Conservation (phyloP, 2,113 vertebrate genomes). For the Danionella cerebrum region DNA sequence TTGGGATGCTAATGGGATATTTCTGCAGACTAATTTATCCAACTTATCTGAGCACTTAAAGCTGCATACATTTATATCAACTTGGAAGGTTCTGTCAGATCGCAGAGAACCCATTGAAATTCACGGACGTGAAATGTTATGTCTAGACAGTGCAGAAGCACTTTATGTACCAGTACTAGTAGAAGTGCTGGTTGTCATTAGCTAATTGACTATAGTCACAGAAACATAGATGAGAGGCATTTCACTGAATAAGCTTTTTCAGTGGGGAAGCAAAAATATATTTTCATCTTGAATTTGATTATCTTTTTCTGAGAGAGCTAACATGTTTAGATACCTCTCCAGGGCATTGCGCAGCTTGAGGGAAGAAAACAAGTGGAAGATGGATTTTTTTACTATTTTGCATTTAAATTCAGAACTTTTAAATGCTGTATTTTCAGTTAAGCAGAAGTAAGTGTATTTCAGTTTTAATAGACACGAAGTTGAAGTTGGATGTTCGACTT, state of each 20-base stretch:
- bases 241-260: not conserved
- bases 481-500: no score
- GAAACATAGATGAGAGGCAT: not conserved
- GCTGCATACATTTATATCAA: not conserved
- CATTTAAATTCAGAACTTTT: not conserved
- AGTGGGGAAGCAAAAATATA: not conserved
- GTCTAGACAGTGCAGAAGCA: not conserved
- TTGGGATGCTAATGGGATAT: no score
- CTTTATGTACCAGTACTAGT: not conserved
- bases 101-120: not conserved
- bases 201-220: slow-evolving; percentile 9
- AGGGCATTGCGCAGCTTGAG: not conserved
- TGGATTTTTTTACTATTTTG: no score
- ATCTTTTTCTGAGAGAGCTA: not conserved
- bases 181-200: not conserved
- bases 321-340: not conserved
- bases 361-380: not conserved
- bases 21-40: not conserved
- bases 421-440: no score
- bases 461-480: no score
- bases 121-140: not conserved
- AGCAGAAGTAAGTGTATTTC: no score
- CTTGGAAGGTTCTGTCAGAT: not conserved
- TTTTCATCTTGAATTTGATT: slow-evolving; percentile 3
- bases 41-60: not conserved